Percentiles rank a stretch among this genome's conserved stretches.
These are phyloP conservation scores for Hydractinia echinata DNA, from an alignment of 30 jellyfish, hydroid and myxozoan genomes.

Conservation along the genomic window DNA sequence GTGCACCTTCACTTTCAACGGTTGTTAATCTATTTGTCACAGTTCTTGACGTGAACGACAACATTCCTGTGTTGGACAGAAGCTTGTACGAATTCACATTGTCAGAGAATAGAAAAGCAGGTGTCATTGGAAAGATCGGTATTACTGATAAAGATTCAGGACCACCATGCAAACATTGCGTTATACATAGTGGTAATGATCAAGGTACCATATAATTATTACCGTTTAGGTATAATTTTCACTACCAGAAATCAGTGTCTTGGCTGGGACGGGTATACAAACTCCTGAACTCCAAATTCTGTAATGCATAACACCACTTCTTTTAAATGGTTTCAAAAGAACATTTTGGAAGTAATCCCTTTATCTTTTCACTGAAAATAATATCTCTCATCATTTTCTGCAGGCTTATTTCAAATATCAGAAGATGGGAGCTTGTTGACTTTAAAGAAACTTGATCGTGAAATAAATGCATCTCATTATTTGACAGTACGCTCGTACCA, in stretches of 20 bases:
- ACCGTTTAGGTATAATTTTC: no score
- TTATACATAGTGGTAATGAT: background rate
- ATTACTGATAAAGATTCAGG: background rate
- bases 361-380: no score
- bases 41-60: background rate
- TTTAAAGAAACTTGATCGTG: background rate
- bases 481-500: background rate
- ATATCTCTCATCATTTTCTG: no score
- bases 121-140: background rate
- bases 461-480: background rate
- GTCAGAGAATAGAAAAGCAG: background rate
- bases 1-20: conserved; percentile 3
- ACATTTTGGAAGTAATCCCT: no score
- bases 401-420: background rate
- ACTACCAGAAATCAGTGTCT: no score
- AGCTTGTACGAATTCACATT: background rate
- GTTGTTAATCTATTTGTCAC: background rate
- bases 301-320: no score
- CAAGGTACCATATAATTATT: no score
- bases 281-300: no score
- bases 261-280: no score
- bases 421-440: background rate
- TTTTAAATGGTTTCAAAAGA: no score
- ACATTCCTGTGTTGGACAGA: background rate
- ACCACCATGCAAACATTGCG: background rate